Evolutionary conservation across 2,113 vertebrate species (phyloP).

Genomic region (Axis porcinus): DNA sequence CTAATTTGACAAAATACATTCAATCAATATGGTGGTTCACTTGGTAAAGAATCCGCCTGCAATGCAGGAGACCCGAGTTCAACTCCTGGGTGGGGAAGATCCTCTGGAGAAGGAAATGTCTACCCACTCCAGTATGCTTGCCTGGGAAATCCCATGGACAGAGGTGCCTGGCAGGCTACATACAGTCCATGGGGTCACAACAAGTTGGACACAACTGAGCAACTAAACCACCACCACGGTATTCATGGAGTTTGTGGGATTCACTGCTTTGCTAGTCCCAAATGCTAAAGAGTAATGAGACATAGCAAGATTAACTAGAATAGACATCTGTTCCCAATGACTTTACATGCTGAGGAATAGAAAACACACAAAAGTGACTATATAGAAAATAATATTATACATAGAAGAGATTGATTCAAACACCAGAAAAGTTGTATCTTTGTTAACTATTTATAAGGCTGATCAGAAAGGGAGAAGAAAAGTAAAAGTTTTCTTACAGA

Average conservation of each 20-base stretch:
- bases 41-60: neutral
- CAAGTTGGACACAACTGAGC: neutral
- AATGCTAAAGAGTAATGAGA: neutral
- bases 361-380: neutral
- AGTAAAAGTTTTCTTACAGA: neutral
- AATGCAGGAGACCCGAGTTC: neutral
- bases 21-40: neutral
- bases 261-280: neutral
- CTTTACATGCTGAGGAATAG: neutral
- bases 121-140: neutral
- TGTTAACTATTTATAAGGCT: neutral
- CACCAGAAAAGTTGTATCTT: neutral
- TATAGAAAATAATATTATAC: neutral
- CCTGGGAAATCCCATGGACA: neutral
- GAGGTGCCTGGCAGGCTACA: neutral
- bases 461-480: neutral
- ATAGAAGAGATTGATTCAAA: neutral
- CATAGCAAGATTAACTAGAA: neutral
- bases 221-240: rapidly evolving
- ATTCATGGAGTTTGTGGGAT: neutral
- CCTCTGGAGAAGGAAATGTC: neutral
- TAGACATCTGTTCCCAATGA: neutral
- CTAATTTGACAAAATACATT: neutral
- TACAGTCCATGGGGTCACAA: neutral
- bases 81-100: neutral